Conservation (phyloP, 2,888 invertebrate genomes). For the Argyresthia goedartella region DNA sequence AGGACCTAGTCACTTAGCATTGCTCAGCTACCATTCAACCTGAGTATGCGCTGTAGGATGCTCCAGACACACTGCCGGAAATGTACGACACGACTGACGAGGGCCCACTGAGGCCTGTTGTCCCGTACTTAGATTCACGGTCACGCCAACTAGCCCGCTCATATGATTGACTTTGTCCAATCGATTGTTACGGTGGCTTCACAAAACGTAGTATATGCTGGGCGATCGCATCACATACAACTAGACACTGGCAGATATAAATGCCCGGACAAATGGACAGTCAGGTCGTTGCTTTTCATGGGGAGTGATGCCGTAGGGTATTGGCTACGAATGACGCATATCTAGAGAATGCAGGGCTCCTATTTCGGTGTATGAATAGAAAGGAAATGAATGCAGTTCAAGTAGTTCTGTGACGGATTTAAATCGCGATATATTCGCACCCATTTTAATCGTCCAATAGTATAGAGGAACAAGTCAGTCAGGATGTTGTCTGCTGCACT, state of each 20-base stretch:
- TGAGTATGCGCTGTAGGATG: no score
- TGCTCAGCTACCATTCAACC: slow-evolving; percentile 3
- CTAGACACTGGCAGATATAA: no score
- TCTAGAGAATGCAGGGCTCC: background rate
- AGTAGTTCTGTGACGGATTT: no score
- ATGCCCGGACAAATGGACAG: no score
- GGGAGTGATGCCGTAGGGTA: background rate
- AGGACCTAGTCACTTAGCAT: slow-evolving; percentile 26
- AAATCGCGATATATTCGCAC: no score
- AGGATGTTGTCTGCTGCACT: slow-evolving; percentile 23
- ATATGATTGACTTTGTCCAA: slow-evolving; percentile 63
- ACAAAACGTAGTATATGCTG: slow-evolving; percentile 16
- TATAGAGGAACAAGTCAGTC: no score
- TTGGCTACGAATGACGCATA: background rate
- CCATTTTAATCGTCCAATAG: no score
- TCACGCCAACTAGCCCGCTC: slow-evolving; percentile 53
- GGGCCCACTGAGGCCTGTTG: slow-evolving; percentile 39
- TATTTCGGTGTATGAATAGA: no score
- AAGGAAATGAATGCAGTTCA: no score
- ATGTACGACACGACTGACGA: slow-evolving; percentile 36
- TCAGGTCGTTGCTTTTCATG: background rate
- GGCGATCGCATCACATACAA: no score
- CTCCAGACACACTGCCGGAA: no score
- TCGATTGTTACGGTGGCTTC: slow-evolving; percentile 43
- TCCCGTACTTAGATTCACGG: slow-evolving; percentile 49